phyloP scores from a whole-genome alignment of 2,113 vertebrate genomes.

The Xiphophorus hellerii region DNA sequence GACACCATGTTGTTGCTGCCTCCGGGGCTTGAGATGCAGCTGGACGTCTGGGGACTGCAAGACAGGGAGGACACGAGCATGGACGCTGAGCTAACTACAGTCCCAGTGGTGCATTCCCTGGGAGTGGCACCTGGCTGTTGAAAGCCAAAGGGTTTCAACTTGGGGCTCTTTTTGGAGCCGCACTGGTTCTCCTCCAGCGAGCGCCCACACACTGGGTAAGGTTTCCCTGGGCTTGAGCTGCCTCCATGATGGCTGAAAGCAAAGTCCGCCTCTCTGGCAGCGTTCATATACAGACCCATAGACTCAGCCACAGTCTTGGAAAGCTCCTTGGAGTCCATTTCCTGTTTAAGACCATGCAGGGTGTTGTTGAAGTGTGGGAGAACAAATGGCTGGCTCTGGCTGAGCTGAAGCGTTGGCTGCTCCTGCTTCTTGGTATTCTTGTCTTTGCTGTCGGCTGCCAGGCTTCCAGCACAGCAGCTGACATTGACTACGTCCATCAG shows the following conservation, averaged over 20 bases:
- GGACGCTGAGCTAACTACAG: conserved; percentile 63
- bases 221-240: conserved; percentile 85
- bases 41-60: conserved; percentile 87
- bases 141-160: conserved; percentile 80
- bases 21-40: conserved; percentile 76
- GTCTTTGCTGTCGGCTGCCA: conserved; percentile 83
- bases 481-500: conserved; percentile 92
- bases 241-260: conserved; percentile 86
- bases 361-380: conserved; percentile 87
- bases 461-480: conserved; percentile 81
- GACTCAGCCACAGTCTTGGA: conserved; percentile 96
- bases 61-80: conserved; percentile 83
- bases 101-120: conserved; percentile 80
- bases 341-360: conserved; percentile 79
- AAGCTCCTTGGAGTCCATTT: conserved; percentile 95
- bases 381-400: conserved; percentile 83
- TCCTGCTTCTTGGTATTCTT: conserved; percentile 87
- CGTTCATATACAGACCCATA: conserved; percentile 99
- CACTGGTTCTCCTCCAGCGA: conserved; percentile 78
- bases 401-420: conserved; percentile 83
- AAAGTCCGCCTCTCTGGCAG: conserved; percentile 90
- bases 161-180: conserved; percentile 71
- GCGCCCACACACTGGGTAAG: conserved; percentile 86
- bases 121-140: conserved; percentile 78
- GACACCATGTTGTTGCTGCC: conserved; percentile 90